Conservation (phyloP, 2,797 vertebrate genomes). For the Manis javanica region DNA sequence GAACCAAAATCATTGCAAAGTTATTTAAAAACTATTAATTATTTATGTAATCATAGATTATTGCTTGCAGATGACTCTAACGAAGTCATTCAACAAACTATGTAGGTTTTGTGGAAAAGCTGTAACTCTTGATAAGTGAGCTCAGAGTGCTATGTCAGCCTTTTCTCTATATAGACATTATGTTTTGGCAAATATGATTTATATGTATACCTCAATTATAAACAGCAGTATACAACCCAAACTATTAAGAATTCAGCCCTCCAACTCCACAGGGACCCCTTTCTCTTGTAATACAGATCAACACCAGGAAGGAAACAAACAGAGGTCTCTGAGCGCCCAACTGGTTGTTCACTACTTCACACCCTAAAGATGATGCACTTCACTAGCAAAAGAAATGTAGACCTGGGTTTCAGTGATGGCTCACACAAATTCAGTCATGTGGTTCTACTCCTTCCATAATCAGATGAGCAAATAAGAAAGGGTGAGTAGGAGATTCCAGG, state of each 20-base stretch:
- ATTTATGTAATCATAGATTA: constrained; percentile 50
- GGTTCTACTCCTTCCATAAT: constrained; percentile 17
- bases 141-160: neutral
- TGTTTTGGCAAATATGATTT: neutral
- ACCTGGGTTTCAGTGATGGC: neutral
- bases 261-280: neutral
- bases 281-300: neutral
- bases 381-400: constrained; percentile 19
- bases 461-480: neutral
- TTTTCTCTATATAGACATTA: neutral
- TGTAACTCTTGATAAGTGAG: neutral
- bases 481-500: neutral
- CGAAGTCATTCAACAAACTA: neutral
- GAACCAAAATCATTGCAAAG: constrained; percentile 33
- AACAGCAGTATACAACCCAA: neutral
- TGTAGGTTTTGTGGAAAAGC: neutral
- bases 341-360: neutral
- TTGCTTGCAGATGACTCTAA: neutral
- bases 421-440: neutral
- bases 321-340: neutral
- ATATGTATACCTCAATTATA: neutral
- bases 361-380: neutral
- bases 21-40: constrained; percentile 57
- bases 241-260: neutral
- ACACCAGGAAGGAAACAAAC: constrained; percentile 22